Base-by-base conservation (phyloP, 2,888 invertebrate species). In the Pammene aurita region DNA sequence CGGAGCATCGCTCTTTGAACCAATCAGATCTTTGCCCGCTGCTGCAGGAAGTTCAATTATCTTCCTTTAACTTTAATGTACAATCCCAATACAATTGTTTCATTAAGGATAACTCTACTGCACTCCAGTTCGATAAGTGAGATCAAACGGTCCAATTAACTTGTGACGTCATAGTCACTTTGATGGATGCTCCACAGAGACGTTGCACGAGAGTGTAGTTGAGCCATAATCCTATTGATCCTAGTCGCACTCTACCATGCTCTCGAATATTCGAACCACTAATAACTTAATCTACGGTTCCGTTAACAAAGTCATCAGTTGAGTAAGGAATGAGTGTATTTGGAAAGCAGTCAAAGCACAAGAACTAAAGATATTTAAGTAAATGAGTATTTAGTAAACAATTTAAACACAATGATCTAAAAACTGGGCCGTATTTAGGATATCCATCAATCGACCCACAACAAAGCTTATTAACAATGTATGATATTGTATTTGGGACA, bases 31-130 rank as follows among this genome's bases (percentile, higher is more conserved):
- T 64, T 79, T 78, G 80, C 84, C 78, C 82, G 78, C 80, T 83
- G 79, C 92, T 83, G 79, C 92, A 92, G 92, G 92, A 92, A 88
- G 89, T 92, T 92, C 92, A 92, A 92, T 92, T 92, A 91, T 87
- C 87, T 88, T 86, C 88, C 88, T 91, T 88, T 86, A 86, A 86
- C 88, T 87, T 86, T 86, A 89, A 88, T 87, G 82, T 85, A 87
- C 87, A 86, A 89, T 87, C 88, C 88, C 88, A 86, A 87, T 87
- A 89, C 89, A 92, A 92, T 92, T 90, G 90, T 92, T 91, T 90
- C 88, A 91, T 92, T 88, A 87, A 88, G 84, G 82, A 80, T 84
- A 87, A 87, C 87, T 83, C 83, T 84, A 80, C 85, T 89, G 84
- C 86, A 88, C 88, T 88, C 84, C 80, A 72, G 79, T 80, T 82